These are phyloP conservation scores for Callyntrura guangdongensis DNA, from an alignment of 2,888 invertebrate genomes.

Conservation along the genomic window DNA sequence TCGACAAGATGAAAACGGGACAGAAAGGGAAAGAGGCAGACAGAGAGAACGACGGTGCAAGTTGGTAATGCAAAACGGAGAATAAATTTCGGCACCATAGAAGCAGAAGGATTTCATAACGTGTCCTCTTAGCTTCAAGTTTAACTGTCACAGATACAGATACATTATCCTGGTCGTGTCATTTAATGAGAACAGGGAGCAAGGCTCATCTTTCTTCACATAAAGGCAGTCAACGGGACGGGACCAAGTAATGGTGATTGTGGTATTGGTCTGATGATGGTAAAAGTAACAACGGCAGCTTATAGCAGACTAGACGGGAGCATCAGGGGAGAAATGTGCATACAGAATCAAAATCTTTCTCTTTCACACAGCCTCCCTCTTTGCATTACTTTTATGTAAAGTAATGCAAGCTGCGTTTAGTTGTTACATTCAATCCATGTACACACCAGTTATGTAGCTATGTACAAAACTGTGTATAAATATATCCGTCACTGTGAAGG, in stretches of 20 bases:
- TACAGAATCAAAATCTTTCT: slow-evolving; percentile 44
- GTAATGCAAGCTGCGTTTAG: slow-evolving; percentile 14
- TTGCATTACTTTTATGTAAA: slow-evolving; percentile 50
- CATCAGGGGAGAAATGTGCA: neutral
- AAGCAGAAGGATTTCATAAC: neutral
- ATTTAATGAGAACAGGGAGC: slow-evolving; percentile 43
- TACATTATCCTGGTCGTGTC: neutral
- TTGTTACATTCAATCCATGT: neutral
- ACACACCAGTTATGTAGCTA: neutral
- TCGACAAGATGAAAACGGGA: slow-evolving; percentile 48
- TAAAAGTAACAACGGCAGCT: slow-evolving; percentile 7
- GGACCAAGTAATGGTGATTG: slow-evolving; percentile 34
- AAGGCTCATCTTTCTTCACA: slow-evolving; percentile 37
- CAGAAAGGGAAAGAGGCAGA: slow-evolving; percentile 24
- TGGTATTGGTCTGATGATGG: slow-evolving; percentile 21
- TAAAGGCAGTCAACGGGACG: neutral
- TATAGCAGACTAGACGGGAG: neutral
- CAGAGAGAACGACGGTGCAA: too few relatives aligned
- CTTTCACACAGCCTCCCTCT: neutral
- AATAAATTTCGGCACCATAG: neutral
- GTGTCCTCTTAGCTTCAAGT: neutral
- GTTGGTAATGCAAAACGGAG: slow-evolving; percentile 10
- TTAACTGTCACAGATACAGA: slow-evolving; percentile 41
- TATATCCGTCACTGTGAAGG: neutral
- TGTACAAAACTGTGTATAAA: neutral